A percentile compares a stretch with the other conserved stretches of the same genome.
Conservation (phyloP, 1,140 invertebrate species). For the Temnothorax curvispinosus region DNA sequence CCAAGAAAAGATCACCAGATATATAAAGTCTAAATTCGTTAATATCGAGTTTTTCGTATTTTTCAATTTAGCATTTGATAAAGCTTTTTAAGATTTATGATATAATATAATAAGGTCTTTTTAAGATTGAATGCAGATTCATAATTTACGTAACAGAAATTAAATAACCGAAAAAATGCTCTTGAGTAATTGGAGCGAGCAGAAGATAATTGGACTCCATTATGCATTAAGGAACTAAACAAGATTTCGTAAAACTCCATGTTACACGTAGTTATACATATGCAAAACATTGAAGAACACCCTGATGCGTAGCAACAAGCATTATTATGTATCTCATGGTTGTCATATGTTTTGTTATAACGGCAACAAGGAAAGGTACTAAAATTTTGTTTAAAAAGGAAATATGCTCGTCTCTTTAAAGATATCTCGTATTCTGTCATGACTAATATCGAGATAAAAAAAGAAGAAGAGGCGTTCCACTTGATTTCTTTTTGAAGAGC, state of each 20-base stretch:
- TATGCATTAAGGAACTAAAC: not conserved
- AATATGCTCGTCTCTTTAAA: not conserved
- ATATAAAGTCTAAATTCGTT: not conserved
- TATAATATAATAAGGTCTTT: not conserved
- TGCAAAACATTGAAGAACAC: not conserved
- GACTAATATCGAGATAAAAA: not conserved
- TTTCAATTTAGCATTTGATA: not conserved
- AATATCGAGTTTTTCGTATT: slow-evolving; percentile 7
- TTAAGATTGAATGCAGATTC: not conserved
- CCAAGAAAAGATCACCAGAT: not conserved
- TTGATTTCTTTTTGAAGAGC: slow-evolving; percentile 14
- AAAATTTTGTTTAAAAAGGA: not conserved
- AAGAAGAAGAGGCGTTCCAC: not conserved
- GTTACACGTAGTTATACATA: not conserved
- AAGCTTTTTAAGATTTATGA: not conserved
- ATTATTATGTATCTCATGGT: not conserved
- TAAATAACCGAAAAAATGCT: not conserved
- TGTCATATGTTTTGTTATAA: not conserved
- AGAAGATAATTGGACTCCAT: not conserved
- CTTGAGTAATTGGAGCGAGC: not conserved
- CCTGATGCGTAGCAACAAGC: not conserved
- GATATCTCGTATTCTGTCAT: not conserved
- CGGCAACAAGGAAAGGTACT: not conserved
- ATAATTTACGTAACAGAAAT: not conserved
- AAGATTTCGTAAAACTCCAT: not conserved